Evolutionary conservation across 2,113 vertebrate genomes (phyloP), one percentile per base, ranked within the genome.

Genomic region (Alosa alosa): DNA sequence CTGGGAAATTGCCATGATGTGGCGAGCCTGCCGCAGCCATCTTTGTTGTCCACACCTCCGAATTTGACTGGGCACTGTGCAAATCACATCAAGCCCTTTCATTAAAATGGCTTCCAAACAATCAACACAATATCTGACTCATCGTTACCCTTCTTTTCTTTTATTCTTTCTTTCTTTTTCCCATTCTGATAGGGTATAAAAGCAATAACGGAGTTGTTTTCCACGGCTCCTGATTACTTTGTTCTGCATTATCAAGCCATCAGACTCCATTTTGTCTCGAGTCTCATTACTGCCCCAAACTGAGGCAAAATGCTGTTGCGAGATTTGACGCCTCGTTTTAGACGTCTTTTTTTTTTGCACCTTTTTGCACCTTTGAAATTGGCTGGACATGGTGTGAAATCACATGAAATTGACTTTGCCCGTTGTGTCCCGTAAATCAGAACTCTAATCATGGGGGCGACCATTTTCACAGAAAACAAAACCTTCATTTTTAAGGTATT

Each of bases 341-440:
- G 11, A 8, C 11, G 22, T 6, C 7, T 83, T 82, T 60, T 82
- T 83, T 84, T 78, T 47, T 31, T 31, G 31, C 1, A 31, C 11
- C 75, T 82, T 31, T 86, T 87, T 60, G 86, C 86, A 75, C 83
- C 60, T 87, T 86, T 90, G 90, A 91, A 60, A 86, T 36, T 57
- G 82, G 86, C 87, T 85, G 49, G 84, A 85, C 72, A 31, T 6
- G 64, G 82, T 89, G 86, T 88, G 88, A 90, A 91, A 88, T 90
- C 72, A 81, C 87, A 57, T 89, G 82, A 87, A 83, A 88, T 84
- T 90, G 84, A 81, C 84, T 89, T 90, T 86, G 85, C 86, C 72
- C 52, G 47, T 11, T 4, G 25, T 39, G 72, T 78, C 72, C 31
- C 31, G 13, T 39, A 36, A 31, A 39, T 78, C 72, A 78, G 13